Percentiles rank a stretch among this genome's conserved stretches.
Conservation (phyloP, 1,140 invertebrate genomes). For the Bombus soroeensis region DNA sequence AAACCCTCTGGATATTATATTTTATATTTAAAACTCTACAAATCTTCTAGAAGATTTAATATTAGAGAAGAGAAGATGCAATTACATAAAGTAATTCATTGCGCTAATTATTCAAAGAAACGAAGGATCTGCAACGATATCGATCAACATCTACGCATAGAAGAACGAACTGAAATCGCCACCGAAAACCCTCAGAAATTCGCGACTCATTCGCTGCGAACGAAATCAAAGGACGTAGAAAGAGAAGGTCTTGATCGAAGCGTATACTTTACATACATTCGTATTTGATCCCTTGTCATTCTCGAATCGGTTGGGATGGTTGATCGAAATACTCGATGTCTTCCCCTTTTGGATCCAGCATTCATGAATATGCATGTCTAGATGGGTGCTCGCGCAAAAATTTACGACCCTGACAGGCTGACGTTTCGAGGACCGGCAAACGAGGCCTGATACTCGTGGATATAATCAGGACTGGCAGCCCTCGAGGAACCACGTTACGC, state of each 20-base stretch:
- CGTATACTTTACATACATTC: constrained; percentile 23
- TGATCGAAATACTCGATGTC: constrained; percentile 57
- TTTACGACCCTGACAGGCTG: constrained; percentile 65
- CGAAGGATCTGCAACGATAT: neutral
- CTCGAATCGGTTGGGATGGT: constrained; percentile 54
- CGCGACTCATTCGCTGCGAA: neutral
- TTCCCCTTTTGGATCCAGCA: constrained; percentile 30
- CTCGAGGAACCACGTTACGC: constrained; percentile 57
- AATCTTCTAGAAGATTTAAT: neutral
- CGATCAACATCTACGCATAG: neutral
- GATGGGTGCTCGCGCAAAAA: constrained; percentile 65
- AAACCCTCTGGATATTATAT: no score
- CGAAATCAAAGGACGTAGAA: neutral
- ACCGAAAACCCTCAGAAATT: neutral
- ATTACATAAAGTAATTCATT: neutral
- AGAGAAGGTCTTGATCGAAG: constrained; percentile 8
- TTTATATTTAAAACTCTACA: no score
- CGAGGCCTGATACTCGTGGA: constrained; percentile 48
- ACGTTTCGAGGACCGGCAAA: constrained; percentile 66
- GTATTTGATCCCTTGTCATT: constrained; percentile 49
- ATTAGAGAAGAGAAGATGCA: neutral
- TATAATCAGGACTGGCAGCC: constrained; percentile 64
- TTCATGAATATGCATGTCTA: constrained; percentile 72
- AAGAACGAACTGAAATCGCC: neutral
- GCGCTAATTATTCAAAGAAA: neutral